Evolutionary conservation across 1,140 invertebrate species (phyloP).

Genomic region (Euwallacea similis): DNA sequence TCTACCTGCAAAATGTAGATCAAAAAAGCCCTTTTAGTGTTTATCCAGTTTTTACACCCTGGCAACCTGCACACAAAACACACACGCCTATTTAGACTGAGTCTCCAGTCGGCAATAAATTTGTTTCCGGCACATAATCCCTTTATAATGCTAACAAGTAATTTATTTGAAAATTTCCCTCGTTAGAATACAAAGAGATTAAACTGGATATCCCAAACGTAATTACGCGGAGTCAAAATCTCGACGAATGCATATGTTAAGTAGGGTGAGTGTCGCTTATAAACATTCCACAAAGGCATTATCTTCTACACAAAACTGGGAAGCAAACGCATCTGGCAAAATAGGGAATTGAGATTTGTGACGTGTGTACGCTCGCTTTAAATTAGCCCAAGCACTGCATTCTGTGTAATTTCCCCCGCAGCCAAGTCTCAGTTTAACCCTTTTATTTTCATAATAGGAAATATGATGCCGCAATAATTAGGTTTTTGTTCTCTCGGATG

Average conservation of each 20-base stretch:
- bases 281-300: slow-evolving; percentile 16
- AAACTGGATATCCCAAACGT: slow-evolving; percentile 15
- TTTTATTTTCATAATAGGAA: slow-evolving; percentile 5
- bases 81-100: background rate
- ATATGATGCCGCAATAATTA: slow-evolving; percentile 4
- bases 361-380: background rate
- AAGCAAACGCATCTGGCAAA: background rate
- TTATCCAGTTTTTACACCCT: no score
- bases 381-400: background rate
- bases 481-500: slow-evolving; percentile 1
- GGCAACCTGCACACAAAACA: no score
- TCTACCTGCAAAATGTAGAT: no score
- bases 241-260: slow-evolving; percentile 15
- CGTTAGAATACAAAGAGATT: slow-evolving; percentile 17
- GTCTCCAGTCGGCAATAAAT: slow-evolving; percentile 12
- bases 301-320: slow-evolving; percentile 7
- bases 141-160: slow-evolving; percentile 16
- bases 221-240: slow-evolving; percentile 16
- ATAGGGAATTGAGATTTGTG: slow-evolving; percentile 2
- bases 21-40: no score
- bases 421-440: background rate
- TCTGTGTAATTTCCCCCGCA: background rate
- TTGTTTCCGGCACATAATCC: slow-evolving; percentile 13
- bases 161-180: slow-evolving; percentile 15
- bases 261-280: background rate